Percentiles rank a stretch among this genome's conserved stretches.
phyloP scores from a whole-genome alignment of 2,113 vertebrate species.

The Zapus hudsonius region DNA sequence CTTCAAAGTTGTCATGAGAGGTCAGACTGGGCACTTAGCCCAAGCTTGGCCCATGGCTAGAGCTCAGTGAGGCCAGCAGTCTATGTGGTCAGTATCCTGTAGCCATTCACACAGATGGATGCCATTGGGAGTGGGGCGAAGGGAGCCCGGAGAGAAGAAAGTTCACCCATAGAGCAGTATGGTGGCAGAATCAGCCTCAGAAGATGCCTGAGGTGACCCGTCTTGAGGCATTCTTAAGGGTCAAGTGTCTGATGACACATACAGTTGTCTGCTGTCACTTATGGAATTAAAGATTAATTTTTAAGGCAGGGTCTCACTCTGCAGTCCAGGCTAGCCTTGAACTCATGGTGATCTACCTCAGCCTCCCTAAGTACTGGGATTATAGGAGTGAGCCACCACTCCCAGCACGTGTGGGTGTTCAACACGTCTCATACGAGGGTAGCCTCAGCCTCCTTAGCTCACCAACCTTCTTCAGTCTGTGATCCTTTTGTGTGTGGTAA shows the following conservation, averaged over 20 bases:
- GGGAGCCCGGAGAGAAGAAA: neutral
- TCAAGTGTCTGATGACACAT: neutral
- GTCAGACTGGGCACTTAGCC: accelerated
- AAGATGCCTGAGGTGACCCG: neutral
- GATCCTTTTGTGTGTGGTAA: neutral
- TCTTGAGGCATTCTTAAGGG: neutral
- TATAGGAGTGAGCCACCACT: no score
- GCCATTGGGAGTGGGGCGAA: neutral
- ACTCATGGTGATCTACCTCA: no score
- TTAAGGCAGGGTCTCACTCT: no score
- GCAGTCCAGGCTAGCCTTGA: no score
- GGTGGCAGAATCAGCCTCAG: neutral
- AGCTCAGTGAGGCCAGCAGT: accelerated
- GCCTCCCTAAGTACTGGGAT: no score
- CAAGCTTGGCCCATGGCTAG: neutral
- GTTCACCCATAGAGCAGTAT: neutral
- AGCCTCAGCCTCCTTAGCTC: neutral
- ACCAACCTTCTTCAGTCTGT: neutral
- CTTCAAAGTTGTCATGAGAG: neutral
- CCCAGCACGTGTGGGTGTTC: no score
- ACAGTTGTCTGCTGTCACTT: no score
- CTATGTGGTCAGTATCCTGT: neutral
- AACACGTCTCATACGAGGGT: neutral
- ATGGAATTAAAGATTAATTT: no score
- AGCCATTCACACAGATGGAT: neutral